Base-by-base conservation (phyloP, 2,888 invertebrate genomes). In the Trachelus tabidus region DNA sequence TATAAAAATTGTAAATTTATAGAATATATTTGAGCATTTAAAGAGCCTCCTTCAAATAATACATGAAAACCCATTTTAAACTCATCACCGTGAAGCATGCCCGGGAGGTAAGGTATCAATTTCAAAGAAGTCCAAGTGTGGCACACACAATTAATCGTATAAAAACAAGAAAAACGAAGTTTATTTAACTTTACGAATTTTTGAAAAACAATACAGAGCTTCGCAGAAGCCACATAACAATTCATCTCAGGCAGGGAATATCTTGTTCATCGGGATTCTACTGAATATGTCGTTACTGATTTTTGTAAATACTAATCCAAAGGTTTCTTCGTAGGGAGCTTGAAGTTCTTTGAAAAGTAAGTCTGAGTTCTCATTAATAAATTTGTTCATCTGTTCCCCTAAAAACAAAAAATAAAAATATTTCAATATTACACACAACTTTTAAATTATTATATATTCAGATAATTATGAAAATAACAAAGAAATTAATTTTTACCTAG, bases 331-430 rank as follows among this genome's bases (percentile, higher is more conserved):
- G 89, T 95, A 96, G 0, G 95, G 94, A 0, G 92, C 92, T 86
- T 95, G 94, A 40, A 96, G 90, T 86, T 95, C 95, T 83, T 93
- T 94, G 90, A 95, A 95, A 1, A 95, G 93, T 0, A 94, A 90
- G 34, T 95, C 94, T 75, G 95, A 94, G 86, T 95, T 95, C 68
- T 94, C 93, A 86, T 95, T 95, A n/a, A 95, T 90, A 89, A 95
- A 95, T 33, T 90, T 87, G 86, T 95, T 95, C 94, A 95, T 94
- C 81, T 94, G 94, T 34, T 94, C 93, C 23, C 90, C 91, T 91
- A 80, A 1, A 84, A 86, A 77, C 12, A 69, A 56, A 33, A 68
- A 77, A 56, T 37, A 56, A 69, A 68, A 71, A 15, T 31, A 34
- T 71, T 30, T 71, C 11, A 34, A 71, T 15, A 2, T 71, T 33